Conservation (phyloP, 64 coral and sea anemone species). For the Montipora sp. region DNA sequence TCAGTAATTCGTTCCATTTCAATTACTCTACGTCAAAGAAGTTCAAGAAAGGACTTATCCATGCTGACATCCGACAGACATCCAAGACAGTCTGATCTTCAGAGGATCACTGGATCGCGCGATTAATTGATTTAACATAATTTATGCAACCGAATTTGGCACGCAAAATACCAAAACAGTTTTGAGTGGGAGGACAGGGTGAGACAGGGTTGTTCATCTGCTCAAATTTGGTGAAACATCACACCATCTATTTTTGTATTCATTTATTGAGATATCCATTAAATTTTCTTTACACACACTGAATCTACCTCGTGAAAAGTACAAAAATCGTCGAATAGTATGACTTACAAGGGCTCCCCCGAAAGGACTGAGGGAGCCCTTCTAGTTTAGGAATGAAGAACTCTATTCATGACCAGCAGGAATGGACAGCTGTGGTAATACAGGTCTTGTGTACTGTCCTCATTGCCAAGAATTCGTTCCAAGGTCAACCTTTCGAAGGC, state of each 20-base stretch:
- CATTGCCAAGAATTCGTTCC: neutral
- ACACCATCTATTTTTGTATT: neutral
- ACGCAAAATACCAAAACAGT: neutral
- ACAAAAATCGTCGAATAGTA: neutral
- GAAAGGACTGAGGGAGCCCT: neutral
- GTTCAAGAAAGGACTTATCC: no score
- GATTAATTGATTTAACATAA: neutral
- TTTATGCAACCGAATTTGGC: neutral
- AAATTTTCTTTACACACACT: neutral
- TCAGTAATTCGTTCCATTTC: neutral
- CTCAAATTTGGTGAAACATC: neutral
- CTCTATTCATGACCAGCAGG: no score
- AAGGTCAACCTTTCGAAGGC: neutral
- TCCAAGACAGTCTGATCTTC: neutral
- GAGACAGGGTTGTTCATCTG: neutral
- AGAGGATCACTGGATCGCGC: neutral
- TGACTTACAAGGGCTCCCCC: neutral
- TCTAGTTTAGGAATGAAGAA: neutral
- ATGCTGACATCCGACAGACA: no score
- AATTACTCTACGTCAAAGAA: no score
- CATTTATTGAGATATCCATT: neutral
- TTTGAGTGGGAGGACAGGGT: neutral
- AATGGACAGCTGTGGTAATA: neutral
- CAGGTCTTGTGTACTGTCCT: neutral
- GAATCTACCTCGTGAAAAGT: neutral